A percentile compares a stretch with the other conserved stretches of the same genome.
phyloP scores from a whole-genome alignment of 1,140 invertebrate genomes.

The Lutraria rhynchaena region DNA sequence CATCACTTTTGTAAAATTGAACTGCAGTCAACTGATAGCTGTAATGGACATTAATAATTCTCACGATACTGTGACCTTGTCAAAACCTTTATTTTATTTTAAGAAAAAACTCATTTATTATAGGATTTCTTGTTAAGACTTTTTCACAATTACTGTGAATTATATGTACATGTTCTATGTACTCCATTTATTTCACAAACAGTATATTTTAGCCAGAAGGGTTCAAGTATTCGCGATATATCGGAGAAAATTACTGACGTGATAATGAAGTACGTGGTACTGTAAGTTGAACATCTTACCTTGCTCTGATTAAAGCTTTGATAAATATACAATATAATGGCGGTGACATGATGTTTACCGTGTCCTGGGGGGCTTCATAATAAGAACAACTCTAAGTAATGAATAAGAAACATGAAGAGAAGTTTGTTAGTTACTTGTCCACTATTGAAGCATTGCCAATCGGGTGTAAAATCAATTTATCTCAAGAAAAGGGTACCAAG shows the following conservation, averaged over 20 bases:
- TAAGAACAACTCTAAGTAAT: not conserved
- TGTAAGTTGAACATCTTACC: not conserved
- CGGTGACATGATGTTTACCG: not conserved
- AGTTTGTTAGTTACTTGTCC: slow-evolving; percentile 22
- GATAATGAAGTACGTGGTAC: slow-evolving; percentile 21
- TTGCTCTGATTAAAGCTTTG: slow-evolving; percentile 14
- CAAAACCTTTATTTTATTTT: not conserved
- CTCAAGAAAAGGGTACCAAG: slow-evolving; percentile 15
- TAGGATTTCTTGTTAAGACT: not conserved
- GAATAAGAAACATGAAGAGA: slow-evolving; percentile 20
- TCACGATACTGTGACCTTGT: not conserved
- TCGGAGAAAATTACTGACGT: not conserved
- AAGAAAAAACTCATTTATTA: not conserved
- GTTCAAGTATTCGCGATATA: not conserved
- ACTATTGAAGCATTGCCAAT: slow-evolving; percentile 23
- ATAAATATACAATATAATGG: slow-evolving; percentile 2
- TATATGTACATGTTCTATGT: not conserved
- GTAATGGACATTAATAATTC: not conserved
- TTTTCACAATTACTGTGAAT: not conserved
- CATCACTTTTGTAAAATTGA: too few relatives aligned
- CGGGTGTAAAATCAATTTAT: slow-evolving; percentile 37
- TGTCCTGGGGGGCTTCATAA: not conserved
- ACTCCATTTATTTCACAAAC: not conserved
- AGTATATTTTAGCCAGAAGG: not conserved
- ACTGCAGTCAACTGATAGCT: not conserved